A percentile compares a stretch with the other conserved stretches of the same genome.
phyloP scores from a whole-genome alignment of 2,797 vertebrate genomes.

The Enteromius treurensis region DNA sequence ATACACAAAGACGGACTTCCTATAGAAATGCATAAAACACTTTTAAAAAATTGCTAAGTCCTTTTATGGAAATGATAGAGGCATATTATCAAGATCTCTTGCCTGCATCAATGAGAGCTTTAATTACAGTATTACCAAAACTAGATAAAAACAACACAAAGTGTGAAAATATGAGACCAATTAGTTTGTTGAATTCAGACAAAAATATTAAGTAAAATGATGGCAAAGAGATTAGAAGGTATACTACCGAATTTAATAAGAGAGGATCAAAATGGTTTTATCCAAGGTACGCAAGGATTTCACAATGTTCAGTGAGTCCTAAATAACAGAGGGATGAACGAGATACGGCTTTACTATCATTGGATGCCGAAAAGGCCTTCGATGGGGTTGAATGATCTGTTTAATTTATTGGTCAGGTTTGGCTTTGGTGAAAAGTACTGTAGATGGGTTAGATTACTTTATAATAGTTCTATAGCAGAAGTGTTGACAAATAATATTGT shows the following conservation, averaged over 20 bases:
- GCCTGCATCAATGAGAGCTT: not conserved
- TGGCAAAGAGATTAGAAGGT: not conserved
- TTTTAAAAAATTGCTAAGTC: not conserved
- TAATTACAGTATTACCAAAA: slow-evolving; percentile 18
- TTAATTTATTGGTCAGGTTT: slow-evolving; percentile 10
- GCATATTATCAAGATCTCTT: not conserved
- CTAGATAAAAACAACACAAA: slow-evolving; percentile 36
- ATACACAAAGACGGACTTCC: not conserved
- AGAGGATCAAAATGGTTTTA: not conserved
- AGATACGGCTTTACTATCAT: slow-evolving; percentile 23
- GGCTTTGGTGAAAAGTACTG: slow-evolving; percentile 15
- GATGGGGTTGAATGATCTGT: slow-evolving; percentile 2
- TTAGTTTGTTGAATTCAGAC: not conserved
- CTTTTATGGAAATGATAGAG: not conserved
- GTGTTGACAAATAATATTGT: slow-evolving; percentile 31
- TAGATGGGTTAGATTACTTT: slow-evolving; percentile 17
- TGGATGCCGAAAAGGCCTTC: slow-evolving; percentile 1
- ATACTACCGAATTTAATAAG: not conserved
- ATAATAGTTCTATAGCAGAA: slow-evolving; percentile 24
- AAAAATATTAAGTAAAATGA: slow-evolving; percentile 13
- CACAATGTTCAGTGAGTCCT: slow-evolving; percentile 3
- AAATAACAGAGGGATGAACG: not conserved
- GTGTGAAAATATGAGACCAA: not conserved
- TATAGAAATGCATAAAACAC: slow-evolving; percentile 25
- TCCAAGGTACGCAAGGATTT: not conserved